Percentiles rank a stretch among this genome's conserved stretches.
phyloP scores from a whole-genome alignment of 1,140 invertebrate genomes.

The Caerostris extrusa region DNA sequence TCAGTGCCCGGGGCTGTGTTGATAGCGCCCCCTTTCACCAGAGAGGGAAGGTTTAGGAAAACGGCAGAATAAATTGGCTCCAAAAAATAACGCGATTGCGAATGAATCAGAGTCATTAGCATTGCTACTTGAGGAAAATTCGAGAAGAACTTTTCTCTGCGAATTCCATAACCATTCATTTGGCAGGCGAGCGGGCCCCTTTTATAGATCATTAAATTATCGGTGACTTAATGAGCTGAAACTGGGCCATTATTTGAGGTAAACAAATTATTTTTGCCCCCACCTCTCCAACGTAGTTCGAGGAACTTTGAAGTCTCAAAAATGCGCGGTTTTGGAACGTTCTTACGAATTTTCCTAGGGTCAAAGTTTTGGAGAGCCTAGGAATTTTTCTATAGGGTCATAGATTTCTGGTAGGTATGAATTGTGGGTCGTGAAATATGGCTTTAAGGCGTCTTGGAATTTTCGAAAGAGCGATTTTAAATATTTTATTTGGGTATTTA shows the following conservation, averaged over 20 bases:
- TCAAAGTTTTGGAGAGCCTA: no score
- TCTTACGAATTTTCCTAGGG: no score
- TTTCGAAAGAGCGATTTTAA: no score
- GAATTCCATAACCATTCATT: conserved; percentile 70
- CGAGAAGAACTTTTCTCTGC: conserved; percentile 53
- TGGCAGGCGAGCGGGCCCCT: conserved; percentile 51
- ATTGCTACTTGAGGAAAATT: conserved; percentile 61
- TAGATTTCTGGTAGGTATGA: no score
- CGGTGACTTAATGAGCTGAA: conserved; percentile 4
- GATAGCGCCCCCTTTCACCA: conserved; percentile 5
- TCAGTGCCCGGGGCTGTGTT: neutral
- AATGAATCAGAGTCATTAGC: conserved; percentile 66
- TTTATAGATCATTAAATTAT: conserved; percentile 58
- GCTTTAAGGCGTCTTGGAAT: no score
- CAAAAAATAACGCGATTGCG: conserved; percentile 7
- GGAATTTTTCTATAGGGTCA: no score
- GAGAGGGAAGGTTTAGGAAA: neutral
- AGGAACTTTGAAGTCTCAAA: neutral
- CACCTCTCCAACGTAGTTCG: neutral
- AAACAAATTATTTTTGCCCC: conserved; percentile 20
- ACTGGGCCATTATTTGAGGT: neutral
- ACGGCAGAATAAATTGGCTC: conserved; percentile 15
- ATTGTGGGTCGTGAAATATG: no score
- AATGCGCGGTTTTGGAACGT: no score
- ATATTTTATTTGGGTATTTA: no score